Conservation (phyloP, 1,140 invertebrate species). For the Zelostemma sp. region DNA sequence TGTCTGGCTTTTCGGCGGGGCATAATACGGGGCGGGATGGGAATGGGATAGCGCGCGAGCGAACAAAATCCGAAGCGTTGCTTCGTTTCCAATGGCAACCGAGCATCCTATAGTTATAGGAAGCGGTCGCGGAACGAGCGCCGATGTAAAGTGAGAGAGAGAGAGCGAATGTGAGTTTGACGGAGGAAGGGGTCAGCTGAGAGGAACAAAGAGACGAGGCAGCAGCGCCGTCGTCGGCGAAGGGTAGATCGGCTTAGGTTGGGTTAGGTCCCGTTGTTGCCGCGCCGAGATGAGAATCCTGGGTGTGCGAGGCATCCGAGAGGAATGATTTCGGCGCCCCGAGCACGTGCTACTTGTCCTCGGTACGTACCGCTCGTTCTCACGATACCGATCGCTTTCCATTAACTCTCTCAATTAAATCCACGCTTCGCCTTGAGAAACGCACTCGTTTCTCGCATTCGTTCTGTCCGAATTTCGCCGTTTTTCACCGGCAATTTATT, state of each 20-base stretch:
- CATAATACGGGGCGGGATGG: constrained; percentile 33
- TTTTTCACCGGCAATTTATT: too few species aligned
- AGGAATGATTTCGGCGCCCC: constrained; percentile 39
- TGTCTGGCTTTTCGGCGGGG: constrained; percentile 43
- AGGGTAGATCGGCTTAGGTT: constrained; percentile 18
- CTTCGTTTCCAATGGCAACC: constrained; percentile 50
- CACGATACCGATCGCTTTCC: constrained; percentile 16
- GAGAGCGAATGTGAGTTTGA: constrained; percentile 7
- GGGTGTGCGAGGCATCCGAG: constrained; percentile 19
- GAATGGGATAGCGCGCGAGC: constrained; percentile 34
- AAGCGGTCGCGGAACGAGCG: constrained; percentile 22
- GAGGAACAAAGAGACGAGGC: constrained; percentile 37
- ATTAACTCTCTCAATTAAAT: too few species aligned
- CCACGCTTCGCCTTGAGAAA: too few species aligned
- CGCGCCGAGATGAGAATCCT: constrained; percentile 28
- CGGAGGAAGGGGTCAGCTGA: background rate
- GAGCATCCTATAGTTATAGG: constrained; percentile 18
- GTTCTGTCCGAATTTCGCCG: too few species aligned
- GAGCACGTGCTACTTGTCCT: constrained; percentile 23
- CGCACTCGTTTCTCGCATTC: too few species aligned
- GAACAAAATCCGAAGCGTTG: constrained; percentile 43
- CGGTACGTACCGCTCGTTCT: constrained; percentile 4
- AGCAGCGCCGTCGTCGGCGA: too few species aligned
- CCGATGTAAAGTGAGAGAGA: constrained; percentile 15
- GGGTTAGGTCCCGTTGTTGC: constrained; percentile 38